Evolutionary conservation across 2,113 vertebrate species (phyloP), one percentile per base, ranked within the genome.

Genomic region (Alosa alosa): DNA sequence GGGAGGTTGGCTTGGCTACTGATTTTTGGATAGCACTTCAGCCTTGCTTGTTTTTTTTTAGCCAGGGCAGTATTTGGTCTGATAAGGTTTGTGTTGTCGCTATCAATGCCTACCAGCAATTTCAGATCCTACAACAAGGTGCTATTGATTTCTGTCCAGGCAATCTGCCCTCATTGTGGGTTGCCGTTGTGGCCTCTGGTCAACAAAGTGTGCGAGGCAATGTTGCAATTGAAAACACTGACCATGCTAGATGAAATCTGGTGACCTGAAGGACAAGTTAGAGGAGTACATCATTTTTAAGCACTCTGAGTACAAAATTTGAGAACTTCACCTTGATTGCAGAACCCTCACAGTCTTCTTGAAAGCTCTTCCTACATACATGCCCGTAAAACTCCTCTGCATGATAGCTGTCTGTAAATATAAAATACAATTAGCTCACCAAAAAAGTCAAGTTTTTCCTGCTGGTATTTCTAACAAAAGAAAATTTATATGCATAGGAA

Each of bases 141-240:
- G 87, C 86, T 96, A 97, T 96, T 96, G 97, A 97, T 98, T 97
- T 97, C 94, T 95, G 94, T 95, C 95, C 93, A 91, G 93, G 94
- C 91, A 93, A 94, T 93, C 94, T 93, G 90, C 90, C 92, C 94
- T 95, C 94, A 94, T 93, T 93, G 93, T 92, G 92, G 93, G 94
- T 95, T 94, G 93, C 89, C 84, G 93, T 96, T 95, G 52, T 60
- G 90, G 96, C 95, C 94, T 92, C 91, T 91, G 91, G 93, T 94
- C 95, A 91, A 94, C 88, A 91, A 86, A 92, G 92, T 89, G 72
- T 78, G 92, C 82, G 94, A 95, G 87, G 91, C 92, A 93, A 93
- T 94, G 95, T 94, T 92, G 94, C 94, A 94, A 93, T 87, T 93
- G 93, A 93, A 95, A 93, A 92, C 92, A 92, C 60, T 91, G 90